Evolutionary conservation across 2,888 invertebrate species (phyloP), one percentile per base, ranked within the genome.

Genomic region (Shargacucullia verbasci): DNA sequence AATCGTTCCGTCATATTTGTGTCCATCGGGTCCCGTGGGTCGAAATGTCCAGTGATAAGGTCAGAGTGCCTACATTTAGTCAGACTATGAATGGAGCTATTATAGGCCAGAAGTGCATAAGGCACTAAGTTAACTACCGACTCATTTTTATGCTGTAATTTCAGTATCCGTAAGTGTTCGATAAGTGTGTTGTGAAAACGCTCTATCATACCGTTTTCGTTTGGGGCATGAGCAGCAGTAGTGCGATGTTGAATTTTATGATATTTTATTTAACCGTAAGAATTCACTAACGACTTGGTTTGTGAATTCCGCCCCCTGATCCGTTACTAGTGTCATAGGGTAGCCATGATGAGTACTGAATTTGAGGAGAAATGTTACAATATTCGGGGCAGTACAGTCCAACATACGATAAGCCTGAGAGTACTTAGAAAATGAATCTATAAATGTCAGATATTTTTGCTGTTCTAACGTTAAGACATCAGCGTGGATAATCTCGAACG

Each of bases 261-360:
- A n/a, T n/a, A n/a, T n/a, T n/a, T n/a, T n/a, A n/a, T n/a, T n/a
- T 20, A 45, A 34, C 4, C 34, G 15, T 11, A 34, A 20, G n/a
- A 34, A 45, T 12, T 45, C 44, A 8, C n/a, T 8, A 4, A 45
- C 12, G 0, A 45, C 20, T 12, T 34, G 44, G 20, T 45, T 45
- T 9, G 15, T 45, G 12, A 45, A 45, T 34, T 45, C 44, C 12
- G 34, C 34, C 5, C 44, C 44, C 10, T 34, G 33, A 8, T 34
- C 44, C 15, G 44, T 45, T 20, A 45, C n/a, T n/a, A n/a, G n/a
- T n/a, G n/a, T n/a, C n/a, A n/a, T n/a, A 11, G 44, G 44, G 13
- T n/a, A 45, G 34, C 33, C 20, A 12, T 45, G 45, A 34, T 45
- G 34, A n/a, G 45, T 45, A 25, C 45, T 34, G 20, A 20, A 45